A percentile compares a stretch with the other conserved stretches of the same genome.
These are phyloP conservation scores for Aradus depressus DNA, from an alignment of 2,888 invertebrate genomes.

Conservation along the genomic window DNA sequence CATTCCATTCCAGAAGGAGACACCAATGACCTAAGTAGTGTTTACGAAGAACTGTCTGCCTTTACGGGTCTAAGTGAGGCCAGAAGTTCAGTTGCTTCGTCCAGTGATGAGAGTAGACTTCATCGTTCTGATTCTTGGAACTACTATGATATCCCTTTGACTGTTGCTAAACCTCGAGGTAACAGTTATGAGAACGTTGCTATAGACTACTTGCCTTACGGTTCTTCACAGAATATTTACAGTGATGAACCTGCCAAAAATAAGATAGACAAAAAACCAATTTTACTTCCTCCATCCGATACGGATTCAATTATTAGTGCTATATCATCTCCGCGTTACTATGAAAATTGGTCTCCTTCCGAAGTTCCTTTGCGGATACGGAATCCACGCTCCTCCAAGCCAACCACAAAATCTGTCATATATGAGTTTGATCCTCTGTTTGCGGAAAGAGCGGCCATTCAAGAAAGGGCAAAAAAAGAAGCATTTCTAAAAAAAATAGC, in stretches of 20 bases:
- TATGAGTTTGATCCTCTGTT: constrained; percentile 57
- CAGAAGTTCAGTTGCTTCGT: constrained; percentile 4
- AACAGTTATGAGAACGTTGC: constrained; percentile 27
- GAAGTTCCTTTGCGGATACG: constrained; percentile 1
- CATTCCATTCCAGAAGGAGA: constrained; percentile 19
- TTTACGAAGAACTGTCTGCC: constrained; percentile 30
- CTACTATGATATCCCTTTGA: constrained; percentile 21
- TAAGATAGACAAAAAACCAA: constrained; percentile 7
- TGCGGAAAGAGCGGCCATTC: constrained; percentile 20
- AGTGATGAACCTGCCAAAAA: constrained; percentile 20
- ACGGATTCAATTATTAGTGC: constrained; percentile 15
- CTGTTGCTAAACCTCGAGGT: constrained; percentile 8
- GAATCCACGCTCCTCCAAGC: neutral
- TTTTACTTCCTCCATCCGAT: constrained; percentile 3
- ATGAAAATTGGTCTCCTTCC: constrained; percentile 25
- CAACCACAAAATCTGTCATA: constrained; percentile 42
- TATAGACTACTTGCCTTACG: constrained; percentile 18
- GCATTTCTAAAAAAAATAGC: too few species aligned
- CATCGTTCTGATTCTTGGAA: constrained; percentile 20
- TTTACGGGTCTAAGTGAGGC: constrained; percentile 18
- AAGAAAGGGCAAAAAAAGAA: constrained; percentile 11
- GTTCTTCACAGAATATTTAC: constrained; percentile 23
- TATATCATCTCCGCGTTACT: constrained; percentile 13
- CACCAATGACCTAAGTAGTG: constrained; percentile 16
- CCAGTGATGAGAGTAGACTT: neutral